Evolutionary conservation across 2,888 invertebrate genomes (phyloP), one percentile per base, ranked within the genome.

Genomic region (Orchesellides sinensis): DNA sequence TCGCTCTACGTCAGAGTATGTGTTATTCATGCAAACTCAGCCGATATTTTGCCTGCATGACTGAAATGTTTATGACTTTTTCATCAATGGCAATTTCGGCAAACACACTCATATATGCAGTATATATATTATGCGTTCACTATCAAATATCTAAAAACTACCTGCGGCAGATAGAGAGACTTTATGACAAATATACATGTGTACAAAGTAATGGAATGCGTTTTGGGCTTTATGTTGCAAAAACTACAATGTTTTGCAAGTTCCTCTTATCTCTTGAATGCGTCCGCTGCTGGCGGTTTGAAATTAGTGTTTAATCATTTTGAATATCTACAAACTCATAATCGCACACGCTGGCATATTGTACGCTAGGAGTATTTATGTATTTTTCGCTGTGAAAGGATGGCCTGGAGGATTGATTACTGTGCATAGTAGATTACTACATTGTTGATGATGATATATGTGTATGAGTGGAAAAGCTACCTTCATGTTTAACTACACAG

Each of bases 381-480:
- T 17, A 52, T 27, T 27, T 40, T 69, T 77, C 17, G 47, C 3
- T 77, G 25, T 73, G 80, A 80, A 73, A 80, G 80, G 80, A 80
- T 79, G 63, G 80, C 80, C 80, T 80, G 80, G 80, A 80, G 80
- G 80, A 80, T 80, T 73, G 73, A 80, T 80, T 80, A 73, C 73
- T 10, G 61, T 61, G 32, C n/a, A 40, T 2, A 32, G 61, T n/a
- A n/a, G n/a, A n/a, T n/a, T 61, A n/a, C 5, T 35, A 12, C 19
- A 61, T 61, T 61, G 61, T 61, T 61, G 61, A n/a, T n/a, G n/a
- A n/a, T 23, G 4, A 61, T 19, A 54, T 8, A 32, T 61, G 61
- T 61, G 35, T 61, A n/a, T n/a, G n/a, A n/a, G n/a, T n/a, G n/a
- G n/a, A n/a, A 32, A 23, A 19, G 17, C 32, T 32, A 61, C 23